Conservation (phyloP, 2,797 vertebrate species). For the Ptychadena robeensis region DNA sequence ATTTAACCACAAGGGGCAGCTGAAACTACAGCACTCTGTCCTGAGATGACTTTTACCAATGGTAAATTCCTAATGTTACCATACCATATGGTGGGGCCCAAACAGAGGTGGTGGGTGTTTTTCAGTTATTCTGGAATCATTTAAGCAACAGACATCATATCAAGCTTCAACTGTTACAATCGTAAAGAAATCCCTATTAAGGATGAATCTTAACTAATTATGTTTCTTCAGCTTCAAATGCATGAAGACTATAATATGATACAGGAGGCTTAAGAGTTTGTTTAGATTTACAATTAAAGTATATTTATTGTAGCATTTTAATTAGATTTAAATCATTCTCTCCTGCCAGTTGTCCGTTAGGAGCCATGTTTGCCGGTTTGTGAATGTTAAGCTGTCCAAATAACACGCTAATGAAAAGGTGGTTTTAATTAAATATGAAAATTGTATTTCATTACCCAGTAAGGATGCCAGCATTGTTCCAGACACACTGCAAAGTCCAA, state of each 20-base stretch:
- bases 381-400: background rate
- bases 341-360: background rate
- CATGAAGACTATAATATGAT: background rate
- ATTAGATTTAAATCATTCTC: background rate
- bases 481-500: background rate
- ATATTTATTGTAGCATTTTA: background rate
- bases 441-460: background rate
- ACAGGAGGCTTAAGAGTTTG: background rate
- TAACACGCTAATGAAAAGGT: background rate
- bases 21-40: background rate
- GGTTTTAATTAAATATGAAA: background rate
- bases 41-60: background rate
- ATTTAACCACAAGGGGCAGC: background rate
- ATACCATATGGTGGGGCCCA: background rate
- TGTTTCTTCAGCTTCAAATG: background rate
- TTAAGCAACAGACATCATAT: background rate
- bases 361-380: background rate
- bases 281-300: background rate
- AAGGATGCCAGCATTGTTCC: background rate
- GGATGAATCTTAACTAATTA: background rate
- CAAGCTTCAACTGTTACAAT: background rate
- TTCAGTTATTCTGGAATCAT: no score
- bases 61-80: no score
- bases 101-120: background rate
- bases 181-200: background rate